Percentiles rank a stretch among this genome's conserved stretches.
These are phyloP conservation scores for Climacteris rufus DNA, from an alignment of 2,113 vertebrate species.

Conservation along the genomic window DNA sequence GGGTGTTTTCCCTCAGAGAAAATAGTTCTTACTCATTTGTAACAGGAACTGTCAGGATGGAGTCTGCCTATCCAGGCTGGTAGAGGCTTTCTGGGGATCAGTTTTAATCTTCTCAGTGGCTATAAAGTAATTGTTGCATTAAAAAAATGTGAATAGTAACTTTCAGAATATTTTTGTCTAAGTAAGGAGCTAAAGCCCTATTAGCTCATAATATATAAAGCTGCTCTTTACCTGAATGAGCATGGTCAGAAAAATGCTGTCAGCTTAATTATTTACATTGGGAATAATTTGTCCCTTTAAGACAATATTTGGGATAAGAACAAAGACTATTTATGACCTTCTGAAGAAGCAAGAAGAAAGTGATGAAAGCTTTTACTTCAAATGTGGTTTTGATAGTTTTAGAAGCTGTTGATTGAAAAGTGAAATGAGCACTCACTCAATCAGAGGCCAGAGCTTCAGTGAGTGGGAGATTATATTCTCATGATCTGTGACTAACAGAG, in stretches of 20 bases:
- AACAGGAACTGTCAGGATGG: background rate
- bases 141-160: background rate
- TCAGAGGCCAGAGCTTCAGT: background rate
- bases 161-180: background rate
- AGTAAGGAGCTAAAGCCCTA: background rate
- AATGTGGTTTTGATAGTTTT: background rate
- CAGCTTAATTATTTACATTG: background rate
- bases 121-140: background rate
- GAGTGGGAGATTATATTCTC: background rate
- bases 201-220: background rate
- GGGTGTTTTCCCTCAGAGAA: background rate
- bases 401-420: background rate
- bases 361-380: background rate
- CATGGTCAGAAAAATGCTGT: background rate
- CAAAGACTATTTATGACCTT: background rate
- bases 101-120: background rate
- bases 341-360: background rate
- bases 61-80: background rate
- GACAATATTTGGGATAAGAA: background rate
- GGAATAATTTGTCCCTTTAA: background rate
- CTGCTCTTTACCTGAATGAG: background rate
- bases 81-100: background rate
- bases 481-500: background rate
- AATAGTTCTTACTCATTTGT: background rate
- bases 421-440: background rate